phyloP scores from a whole-genome alignment of 2,888 invertebrate species.

The Pollenia amentaria region DNA sequence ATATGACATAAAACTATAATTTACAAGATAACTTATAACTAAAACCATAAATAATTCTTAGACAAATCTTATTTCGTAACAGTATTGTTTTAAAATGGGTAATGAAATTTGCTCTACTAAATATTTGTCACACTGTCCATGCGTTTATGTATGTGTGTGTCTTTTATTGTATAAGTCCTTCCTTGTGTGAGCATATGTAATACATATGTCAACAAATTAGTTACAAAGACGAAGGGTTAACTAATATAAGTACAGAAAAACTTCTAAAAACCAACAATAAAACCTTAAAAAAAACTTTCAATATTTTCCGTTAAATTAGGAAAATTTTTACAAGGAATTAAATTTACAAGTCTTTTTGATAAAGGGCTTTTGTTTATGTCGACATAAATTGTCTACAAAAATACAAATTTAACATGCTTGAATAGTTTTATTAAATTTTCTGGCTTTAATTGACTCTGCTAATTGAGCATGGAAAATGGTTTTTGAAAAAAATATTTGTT shows the following conservation, averaged over 20 bases:
- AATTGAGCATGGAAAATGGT: background rate
- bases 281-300: background rate
- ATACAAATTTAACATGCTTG: background rate
- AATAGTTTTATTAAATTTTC: too few species aligned
- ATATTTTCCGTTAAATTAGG: slow-evolving; percentile 48
- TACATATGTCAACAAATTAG: slow-evolving; percentile 52
- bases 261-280: background rate
- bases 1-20: too few species aligned
- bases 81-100: too few species aligned
- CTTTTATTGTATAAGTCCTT: background rate
- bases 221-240: slow-evolving; percentile 42
- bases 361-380: background rate
- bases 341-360: slow-evolving; percentile 25
- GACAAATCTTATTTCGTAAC: too few species aligned
- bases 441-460: too few species aligned
- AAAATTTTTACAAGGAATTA: slow-evolving; percentile 40
- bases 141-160: too few species aligned
- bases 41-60: too few species aligned
- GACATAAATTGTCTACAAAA: background rate
- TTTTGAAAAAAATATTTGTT: too few species aligned
- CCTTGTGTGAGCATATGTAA: slow-evolving; percentile 1
- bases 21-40: too few species aligned
- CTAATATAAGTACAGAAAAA: slow-evolving; percentile 2
- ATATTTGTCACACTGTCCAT: too few species aligned
- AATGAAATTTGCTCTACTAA: too few species aligned